These are phyloP conservation scores for Schizothorax lantsangensis DNA, from an alignment of 2,797 vertebrate genomes.

Conservation along the genomic window DNA sequence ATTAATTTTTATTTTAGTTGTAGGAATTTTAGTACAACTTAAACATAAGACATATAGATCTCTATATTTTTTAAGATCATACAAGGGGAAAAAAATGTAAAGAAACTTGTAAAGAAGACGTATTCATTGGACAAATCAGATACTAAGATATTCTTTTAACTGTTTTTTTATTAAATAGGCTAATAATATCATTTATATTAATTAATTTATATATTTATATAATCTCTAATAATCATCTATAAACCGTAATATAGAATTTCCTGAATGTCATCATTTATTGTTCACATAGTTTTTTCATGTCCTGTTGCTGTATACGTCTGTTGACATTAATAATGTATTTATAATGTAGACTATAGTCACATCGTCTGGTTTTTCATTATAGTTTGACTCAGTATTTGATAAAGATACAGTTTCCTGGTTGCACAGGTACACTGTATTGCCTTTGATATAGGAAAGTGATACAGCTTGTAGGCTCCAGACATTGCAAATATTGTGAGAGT, in stretches of 20 bases:
- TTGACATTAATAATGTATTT: background rate
- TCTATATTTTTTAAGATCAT: background rate
- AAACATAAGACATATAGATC: no score
- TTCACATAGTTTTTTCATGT: background rate
- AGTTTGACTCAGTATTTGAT: slow-evolving; percentile 28
- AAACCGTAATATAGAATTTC: no score
- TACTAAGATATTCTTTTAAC: background rate
- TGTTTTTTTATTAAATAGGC: background rate
- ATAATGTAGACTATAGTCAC: slow-evolving; percentile 5
- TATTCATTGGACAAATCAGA: background rate
- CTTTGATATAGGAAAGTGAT: slow-evolving; percentile 36
- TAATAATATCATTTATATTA: no score
- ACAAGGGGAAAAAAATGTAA: no score
- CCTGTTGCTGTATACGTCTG: background rate
- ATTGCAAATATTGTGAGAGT: slow-evolving; percentile 21
- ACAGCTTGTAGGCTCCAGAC: slow-evolving; percentile 29
- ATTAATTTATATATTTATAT: background rate
- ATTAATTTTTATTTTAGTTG: no score
- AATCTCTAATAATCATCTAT: background rate
- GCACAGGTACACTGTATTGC: slow-evolving; percentile 17
- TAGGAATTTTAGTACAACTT: no score
- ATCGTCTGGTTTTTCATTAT: background rate
- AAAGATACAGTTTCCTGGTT: slow-evolving; percentile 16
- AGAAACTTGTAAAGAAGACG: background rate
- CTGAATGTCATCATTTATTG: no score